Base-by-base conservation (phyloP, 2,888 invertebrate species). In the Leptinotarsa juncta region DNA sequence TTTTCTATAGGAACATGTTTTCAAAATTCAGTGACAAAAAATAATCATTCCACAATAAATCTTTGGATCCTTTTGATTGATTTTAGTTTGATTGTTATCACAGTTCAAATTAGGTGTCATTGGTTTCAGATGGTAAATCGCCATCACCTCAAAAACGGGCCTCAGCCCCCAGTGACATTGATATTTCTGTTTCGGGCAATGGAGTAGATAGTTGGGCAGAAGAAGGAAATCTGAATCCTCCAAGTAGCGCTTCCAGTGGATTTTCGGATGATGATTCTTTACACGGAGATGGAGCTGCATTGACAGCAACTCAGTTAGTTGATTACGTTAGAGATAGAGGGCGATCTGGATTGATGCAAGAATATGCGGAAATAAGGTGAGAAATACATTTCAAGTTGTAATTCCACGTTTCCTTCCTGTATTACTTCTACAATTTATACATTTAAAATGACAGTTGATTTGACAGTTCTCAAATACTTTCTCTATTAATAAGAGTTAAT, bases 181-280 rank as follows among this genome's bases (percentile, higher is more conserved):
- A 90, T 80, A 89, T 89, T 79, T 88, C 88, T 66, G 87, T 86
- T 77, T 82, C 86, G 79, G 83, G 86, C 78, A 87, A 86, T 79
- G 85, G 86, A 79, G 80, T 77, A 48, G 89, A 87, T 76, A 90
- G 89, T 88, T 90, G 90, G 89, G 87, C 80, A 10, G 90, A 88
- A 78, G 88, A 89, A 78, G 88, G 90, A 76, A 90, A 90, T 86
- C 89, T 90, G 83, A 93, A 94, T 83, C 92, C 92, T 79, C 93
- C 92, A 81, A 93, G 92, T 86, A 94, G 93, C 80, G 94, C 93
- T 80, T 93, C 93, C 77, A 95, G 95, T 77, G 96, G 95, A 67
- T 95, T 96, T 89, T 96, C 95, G 84, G 96, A 96, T 90, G 96
- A 96, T 90, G 96, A 96, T 89, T 95, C 95, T 87, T 91, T 95